A percentile compares a stretch with the other conserved stretches of the same genome.
Conservation (phyloP, 2,888 invertebrate genomes). For the Sinelater perroti region DNA sequence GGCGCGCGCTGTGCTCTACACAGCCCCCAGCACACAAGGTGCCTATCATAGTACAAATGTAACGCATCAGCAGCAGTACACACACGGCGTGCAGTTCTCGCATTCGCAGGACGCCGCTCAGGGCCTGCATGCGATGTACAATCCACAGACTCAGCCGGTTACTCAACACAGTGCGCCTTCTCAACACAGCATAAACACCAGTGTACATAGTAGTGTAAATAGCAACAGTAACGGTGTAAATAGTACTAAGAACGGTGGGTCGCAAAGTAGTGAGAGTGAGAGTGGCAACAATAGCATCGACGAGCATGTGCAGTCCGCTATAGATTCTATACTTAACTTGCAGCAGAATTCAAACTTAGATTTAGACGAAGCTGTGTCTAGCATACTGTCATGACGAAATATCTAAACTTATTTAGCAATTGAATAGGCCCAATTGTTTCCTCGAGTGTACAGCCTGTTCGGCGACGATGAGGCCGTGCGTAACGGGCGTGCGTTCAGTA, state of each 20-base stretch:
- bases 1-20: slow-evolving; percentile 17
- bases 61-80: slow-evolving; percentile 28
- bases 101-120: slow-evolving; percentile 25
- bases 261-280: slow-evolving; percentile 49
- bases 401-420: slow-evolving; percentile 44
- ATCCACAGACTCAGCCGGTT: slow-evolving; percentile 31
- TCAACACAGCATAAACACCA: slow-evolving; percentile 23
- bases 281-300: slow-evolving; percentile 69
- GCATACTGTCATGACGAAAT: slow-evolving; percentile 62
- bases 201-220: slow-evolving; percentile 39
- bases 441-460: slow-evolving; percentile 2
- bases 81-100: slow-evolving; percentile 34
- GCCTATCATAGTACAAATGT: slow-evolving; percentile 37
- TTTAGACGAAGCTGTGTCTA: slow-evolving; percentile 55
- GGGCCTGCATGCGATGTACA: slow-evolving; percentile 21
- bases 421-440: slow-evolving; percentile 3
- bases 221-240: slow-evolving; percentile 38
- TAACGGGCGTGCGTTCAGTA: too few relatives aligned
- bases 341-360: slow-evolving; percentile 63
- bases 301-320: slow-evolving; percentile 81
- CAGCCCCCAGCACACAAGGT: slow-evolving; percentile 14
- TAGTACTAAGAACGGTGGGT: slow-evolving; percentile 39
- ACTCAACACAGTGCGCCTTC: slow-evolving; percentile 29
- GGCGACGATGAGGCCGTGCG: too few relatives aligned
- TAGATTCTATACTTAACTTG: slow-evolving; percentile 79